phyloP scores from a whole-genome alignment of 2,797 vertebrate species.

The Chelidonichthys spinosus region DNA sequence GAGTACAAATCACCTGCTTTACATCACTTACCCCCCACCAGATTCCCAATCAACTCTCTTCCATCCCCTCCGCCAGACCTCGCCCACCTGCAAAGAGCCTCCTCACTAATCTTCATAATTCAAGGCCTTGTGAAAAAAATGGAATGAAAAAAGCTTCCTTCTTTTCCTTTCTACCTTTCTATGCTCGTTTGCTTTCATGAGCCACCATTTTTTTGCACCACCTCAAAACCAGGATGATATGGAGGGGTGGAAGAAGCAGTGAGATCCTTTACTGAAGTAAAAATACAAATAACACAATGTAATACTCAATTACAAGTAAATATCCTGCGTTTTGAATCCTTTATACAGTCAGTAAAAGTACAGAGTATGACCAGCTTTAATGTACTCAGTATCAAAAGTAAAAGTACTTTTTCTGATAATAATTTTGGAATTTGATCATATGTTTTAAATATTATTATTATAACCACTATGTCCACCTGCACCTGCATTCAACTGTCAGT shows the following conservation, averaged over 20 bases:
- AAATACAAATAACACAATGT: not conserved
- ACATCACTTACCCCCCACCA: slow-evolving; percentile 55
- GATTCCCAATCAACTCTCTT: slow-evolving; percentile 18
- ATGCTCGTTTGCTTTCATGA: too few species aligned
- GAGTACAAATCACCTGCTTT: slow-evolving; percentile 71
- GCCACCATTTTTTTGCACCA: not conserved
- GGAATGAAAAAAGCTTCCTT: not conserved
- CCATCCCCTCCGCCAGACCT: slow-evolving; percentile 6
- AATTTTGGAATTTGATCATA: not conserved
- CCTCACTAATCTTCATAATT: slow-evolving; percentile 23
- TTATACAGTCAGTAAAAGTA: not conserved
- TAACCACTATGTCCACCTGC: not conserved
- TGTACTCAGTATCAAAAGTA: not conserved
- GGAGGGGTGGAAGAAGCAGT: not conserved
- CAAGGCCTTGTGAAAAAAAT: not conserved
- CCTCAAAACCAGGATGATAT: not conserved
- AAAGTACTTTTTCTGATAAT: not conserved
- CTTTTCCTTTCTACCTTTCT: not conserved
- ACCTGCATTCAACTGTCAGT: not conserved
- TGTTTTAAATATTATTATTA: not conserved
- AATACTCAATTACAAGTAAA: not conserved
- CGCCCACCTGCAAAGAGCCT: slow-evolving; percentile 27
- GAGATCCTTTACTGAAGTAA: not conserved
- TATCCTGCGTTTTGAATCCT: not conserved
- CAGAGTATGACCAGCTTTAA: not conserved